phyloP scores from a whole-genome alignment of 2,797 vertebrate genomes.

The Anguilla obscura region DNA sequence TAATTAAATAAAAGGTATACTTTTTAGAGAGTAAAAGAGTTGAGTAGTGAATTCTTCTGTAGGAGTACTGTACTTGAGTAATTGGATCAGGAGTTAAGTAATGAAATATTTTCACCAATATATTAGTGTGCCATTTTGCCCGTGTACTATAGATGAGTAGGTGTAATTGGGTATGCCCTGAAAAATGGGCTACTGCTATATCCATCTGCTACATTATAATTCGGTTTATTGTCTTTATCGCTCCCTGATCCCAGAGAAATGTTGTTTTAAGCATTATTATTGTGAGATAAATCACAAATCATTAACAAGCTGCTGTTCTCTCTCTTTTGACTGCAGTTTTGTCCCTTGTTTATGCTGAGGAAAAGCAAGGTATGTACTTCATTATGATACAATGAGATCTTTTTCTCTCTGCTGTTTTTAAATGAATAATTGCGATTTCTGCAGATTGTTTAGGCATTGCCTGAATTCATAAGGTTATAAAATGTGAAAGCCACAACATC shows the following conservation, averaged over 20 bases:
- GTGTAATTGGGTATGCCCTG: not conserved
- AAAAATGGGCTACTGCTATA: not conserved
- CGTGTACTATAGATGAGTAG: too few relatives aligned
- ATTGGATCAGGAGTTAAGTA: not conserved
- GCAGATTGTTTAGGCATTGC: constrained; percentile 26
- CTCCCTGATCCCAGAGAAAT: not conserved
- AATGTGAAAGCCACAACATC: not conserved
- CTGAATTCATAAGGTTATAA: constrained; percentile 22
- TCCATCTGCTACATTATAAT: too few relatives aligned
- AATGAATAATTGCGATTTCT: not conserved
- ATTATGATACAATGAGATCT: constrained; percentile 17
- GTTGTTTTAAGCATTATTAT: not conserved
- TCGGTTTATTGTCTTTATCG: too few relatives aligned
- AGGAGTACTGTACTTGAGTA: not conserved
- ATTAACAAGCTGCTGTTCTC: not conserved
- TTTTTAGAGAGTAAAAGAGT: not conserved
- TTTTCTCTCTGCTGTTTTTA: not conserved
- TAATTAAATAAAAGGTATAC: not conserved
- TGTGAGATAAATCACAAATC: not conserved
- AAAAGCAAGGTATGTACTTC: constrained; percentile 56
- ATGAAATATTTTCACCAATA: not conserved
- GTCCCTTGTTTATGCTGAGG: constrained; percentile 69
- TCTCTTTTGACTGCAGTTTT: constrained; percentile 58
- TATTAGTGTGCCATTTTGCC: too few relatives aligned
- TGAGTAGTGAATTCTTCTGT: not conserved